A percentile compares a stretch with the other conserved stretches of the same genome.
phyloP scores from a whole-genome alignment of 2,113 vertebrate species.

The Mellivora capensis region DNA sequence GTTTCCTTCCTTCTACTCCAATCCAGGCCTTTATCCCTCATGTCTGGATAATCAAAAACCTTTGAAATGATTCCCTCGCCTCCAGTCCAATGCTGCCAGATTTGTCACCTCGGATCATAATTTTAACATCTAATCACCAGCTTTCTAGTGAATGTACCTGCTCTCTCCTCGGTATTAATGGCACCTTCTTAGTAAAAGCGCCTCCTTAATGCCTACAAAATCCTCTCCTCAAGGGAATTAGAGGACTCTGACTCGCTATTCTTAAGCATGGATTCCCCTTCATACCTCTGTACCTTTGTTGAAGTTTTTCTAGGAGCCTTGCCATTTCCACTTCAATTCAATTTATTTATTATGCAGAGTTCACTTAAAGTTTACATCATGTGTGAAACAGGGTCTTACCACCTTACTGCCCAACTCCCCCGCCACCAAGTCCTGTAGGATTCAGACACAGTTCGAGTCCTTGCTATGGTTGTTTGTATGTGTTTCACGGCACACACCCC shows the following conservation, averaged over 20 bases:
- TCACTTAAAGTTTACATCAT: background rate
- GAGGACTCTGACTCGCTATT: background rate
- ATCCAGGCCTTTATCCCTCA: background rate
- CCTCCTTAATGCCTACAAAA: constrained; percentile 15
- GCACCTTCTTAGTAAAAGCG: background rate
- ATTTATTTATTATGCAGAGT: background rate
- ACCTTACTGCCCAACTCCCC: background rate
- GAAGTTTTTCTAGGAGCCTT: background rate
- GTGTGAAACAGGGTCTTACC: background rate
- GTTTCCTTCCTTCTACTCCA: background rate
- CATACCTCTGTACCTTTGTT: background rate
- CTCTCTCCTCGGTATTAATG: constrained; percentile 1
- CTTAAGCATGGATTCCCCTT: background rate
- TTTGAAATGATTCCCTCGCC: constrained; percentile 18
- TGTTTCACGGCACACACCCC: background rate
- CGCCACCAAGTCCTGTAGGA: background rate
- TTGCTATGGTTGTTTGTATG: background rate
- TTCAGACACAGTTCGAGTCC: background rate
- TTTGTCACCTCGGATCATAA: constrained; percentile 20
- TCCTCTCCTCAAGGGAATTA: background rate
- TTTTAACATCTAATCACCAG: background rate
- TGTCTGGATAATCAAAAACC: background rate
- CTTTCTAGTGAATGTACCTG: background rate
- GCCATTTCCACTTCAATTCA: background rate
- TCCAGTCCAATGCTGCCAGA: background rate